A percentile compares a stretch with the other conserved stretches of the same genome.
phyloP scores from a whole-genome alignment of 1,140 invertebrate genomes.

The Diprion similis region DNA sequence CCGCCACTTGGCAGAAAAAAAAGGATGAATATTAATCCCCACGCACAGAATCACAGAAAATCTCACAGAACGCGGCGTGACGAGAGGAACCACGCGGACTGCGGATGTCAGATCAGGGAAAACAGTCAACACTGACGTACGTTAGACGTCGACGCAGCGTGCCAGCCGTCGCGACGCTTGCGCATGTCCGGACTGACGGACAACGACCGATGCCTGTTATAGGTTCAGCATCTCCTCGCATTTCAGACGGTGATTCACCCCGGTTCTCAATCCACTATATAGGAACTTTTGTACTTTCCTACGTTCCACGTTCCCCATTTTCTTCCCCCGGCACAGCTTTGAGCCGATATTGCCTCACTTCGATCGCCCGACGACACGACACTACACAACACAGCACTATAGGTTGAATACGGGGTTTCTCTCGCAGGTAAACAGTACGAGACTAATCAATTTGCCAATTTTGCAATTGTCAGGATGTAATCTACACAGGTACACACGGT shows the following conservation, averaged over 20 bases:
- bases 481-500: too few species aligned
- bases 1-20: too few species aligned
- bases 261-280: background rate
- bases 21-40: too few species aligned
- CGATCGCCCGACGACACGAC: background rate
- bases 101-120: background rate
- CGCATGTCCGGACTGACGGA: background rate
- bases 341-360: conserved; percentile 4
- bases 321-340: background rate
- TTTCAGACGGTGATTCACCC: conserved; percentile 5
- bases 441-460: too few species aligned
- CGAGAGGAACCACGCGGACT: conserved; percentile 1
- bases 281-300: background rate
- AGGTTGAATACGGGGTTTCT: too few species aligned
- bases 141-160: background rate
- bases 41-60: too few species aligned
- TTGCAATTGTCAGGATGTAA: too few species aligned
- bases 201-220: background rate
- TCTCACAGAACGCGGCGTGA: too few species aligned
- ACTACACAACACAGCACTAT: too few species aligned
- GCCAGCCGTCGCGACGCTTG: background rate
- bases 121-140: conserved; percentile 4
- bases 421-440: too few species aligned
- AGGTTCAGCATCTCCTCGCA: background rate
- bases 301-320: too few species aligned